Base-by-base conservation (phyloP, 2,888 invertebrate genomes). In the Coenonympha glycerion region DNA sequence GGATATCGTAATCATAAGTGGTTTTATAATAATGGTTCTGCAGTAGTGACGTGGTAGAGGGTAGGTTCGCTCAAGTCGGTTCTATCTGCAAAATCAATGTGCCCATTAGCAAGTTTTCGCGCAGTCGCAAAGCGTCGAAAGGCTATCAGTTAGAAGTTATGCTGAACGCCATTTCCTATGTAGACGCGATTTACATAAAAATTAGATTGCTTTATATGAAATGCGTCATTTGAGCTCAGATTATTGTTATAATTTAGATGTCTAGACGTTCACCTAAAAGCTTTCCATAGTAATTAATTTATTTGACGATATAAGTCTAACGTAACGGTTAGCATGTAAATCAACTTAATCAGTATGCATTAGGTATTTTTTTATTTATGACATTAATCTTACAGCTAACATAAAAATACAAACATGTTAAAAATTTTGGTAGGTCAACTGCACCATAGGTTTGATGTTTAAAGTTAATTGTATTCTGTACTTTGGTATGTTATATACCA, bases 81-180 rank as follows among this genome's bases (percentile, higher is more conserved):
- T 80, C 84, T 85, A 87, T 87, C 86, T 86, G 86, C 87, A 87
- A 87, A 87, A 87, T 87, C 87, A 87, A 87, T 87, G 87, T 85
- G 85, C 66, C 84, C 71, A 87, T 87, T 86, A 87, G 85, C 85
- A 81, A 84, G 83, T 81, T 81, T 77, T 81, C 86, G 87, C 87
- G 87, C 86, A 86, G 86, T 81, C 87, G 87, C 87, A 86, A 75
- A 76, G 69, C 78, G 73, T 64, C 62, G 69, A 69, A 69, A 66
- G 68, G 79, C 79, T 77, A 76, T 78, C 77, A 79, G 78, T 76
- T 79, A 53, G 55, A 49, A 49, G 49, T 47, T 37, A 54, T 44
- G 49, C 42, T 47, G 51, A 41, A 47, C 53, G 51, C 39, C 36
- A 49, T 56, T 58, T 56, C 45, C 52, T 59, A 56, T 58, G 55